These are phyloP conservation scores for Phocoena sinus DNA, from an alignment of 2,113 vertebrate species.

Conservation along the genomic window DNA sequence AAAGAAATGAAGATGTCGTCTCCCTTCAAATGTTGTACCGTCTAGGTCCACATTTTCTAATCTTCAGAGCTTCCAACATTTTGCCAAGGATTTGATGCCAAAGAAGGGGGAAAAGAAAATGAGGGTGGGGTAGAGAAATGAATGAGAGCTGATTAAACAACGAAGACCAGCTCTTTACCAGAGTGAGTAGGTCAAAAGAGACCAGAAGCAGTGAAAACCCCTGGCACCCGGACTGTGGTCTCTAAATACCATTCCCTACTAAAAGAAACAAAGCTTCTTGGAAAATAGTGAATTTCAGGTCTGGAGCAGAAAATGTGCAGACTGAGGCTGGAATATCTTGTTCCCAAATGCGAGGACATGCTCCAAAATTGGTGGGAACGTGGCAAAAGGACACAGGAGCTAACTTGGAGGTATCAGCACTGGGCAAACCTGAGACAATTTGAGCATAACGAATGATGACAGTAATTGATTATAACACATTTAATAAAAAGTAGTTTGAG, in stretches of 20 bases:
- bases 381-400: background rate
- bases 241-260: background rate
- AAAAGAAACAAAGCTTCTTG: background rate
- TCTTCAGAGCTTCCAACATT: background rate
- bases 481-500: background rate
- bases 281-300: background rate
- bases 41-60: background rate
- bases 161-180: background rate
- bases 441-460: background rate
- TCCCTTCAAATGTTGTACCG: background rate
- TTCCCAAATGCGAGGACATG: background rate
- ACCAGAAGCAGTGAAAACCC: background rate
- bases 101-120: background rate
- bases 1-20: background rate
- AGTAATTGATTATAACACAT: background rate
- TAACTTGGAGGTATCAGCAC: background rate
- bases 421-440: background rate
- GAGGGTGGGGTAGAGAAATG: background rate
- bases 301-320: background rate
- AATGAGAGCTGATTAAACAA: background rate
- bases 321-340: background rate
- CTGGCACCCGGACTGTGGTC: background rate
- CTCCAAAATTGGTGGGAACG: background rate
- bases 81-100: background rate
- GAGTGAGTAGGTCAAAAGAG: background rate